Conservation (phyloP, 2,797 vertebrate genomes). For the Bovichtus variegatus region DNA sequence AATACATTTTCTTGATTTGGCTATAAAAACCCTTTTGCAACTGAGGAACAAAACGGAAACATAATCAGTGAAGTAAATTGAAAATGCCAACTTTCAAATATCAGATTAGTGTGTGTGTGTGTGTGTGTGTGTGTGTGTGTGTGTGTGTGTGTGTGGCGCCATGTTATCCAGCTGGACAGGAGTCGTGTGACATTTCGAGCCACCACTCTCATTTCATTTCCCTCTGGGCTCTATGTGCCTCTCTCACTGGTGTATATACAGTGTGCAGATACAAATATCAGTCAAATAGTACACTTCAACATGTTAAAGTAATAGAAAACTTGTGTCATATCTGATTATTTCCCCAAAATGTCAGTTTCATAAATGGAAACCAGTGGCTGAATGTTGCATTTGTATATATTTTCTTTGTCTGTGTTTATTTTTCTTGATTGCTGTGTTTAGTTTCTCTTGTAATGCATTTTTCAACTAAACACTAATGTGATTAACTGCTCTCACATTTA, state of each 20-base stretch:
- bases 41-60: not conserved
- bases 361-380: not conserved
- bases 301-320: not conserved
- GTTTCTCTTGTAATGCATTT: not conserved
- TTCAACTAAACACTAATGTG: not conserved
- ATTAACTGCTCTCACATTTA: not conserved
- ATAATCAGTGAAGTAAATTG: not conserved
- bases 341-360: not conserved
- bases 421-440: not conserved
- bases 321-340: not conserved
- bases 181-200: constrained; percentile 36
- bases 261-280: not conserved
- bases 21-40: not conserved
- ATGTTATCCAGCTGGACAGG: constrained; percentile 41
- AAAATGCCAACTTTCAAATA: constrained; percentile 5
- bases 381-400: not conserved
- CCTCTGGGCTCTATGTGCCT: not conserved
- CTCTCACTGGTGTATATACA: not conserved
- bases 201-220: not conserved
- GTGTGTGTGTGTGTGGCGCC: constrained; percentile 17
- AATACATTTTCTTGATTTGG: not conserved
- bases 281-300: not conserved
- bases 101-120: constrained; percentile 8
- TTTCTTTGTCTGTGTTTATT: not conserved
- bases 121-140: constrained; percentile 8